Evolutionary conservation across 2,797 vertebrate genomes (phyloP).

Genomic region (Neoniphon sammara): DNA sequence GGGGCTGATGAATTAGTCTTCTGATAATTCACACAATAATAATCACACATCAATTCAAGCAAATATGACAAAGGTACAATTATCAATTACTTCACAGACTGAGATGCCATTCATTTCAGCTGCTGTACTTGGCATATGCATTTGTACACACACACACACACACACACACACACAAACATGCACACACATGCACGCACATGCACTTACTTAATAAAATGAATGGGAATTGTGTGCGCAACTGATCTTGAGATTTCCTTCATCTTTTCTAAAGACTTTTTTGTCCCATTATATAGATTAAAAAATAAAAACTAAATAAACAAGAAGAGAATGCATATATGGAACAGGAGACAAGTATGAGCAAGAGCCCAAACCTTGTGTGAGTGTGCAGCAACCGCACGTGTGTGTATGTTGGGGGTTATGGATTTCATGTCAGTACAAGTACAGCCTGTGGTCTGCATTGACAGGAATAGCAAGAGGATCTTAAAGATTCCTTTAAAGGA

Average conservation of each 20-base stretch:
- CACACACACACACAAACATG: not conserved
- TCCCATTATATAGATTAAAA: not conserved
- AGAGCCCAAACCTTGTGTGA: not conserved
- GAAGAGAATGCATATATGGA: no score
- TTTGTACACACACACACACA: not conserved
- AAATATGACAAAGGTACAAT: no score
- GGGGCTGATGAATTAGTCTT: not conserved
- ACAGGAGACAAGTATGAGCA: no score
- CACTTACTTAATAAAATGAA: no score
- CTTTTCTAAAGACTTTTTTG: not conserved
- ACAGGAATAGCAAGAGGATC: not conserved
- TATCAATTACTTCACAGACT: no score
- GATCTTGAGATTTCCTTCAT: not conserved
- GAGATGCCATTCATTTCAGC: no score
- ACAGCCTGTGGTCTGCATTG: not conserved
- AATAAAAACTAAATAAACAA: no score
- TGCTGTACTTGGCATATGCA: no score
- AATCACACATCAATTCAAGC: no score
- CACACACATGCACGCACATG: no score
- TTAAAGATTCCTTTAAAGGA: not conserved
- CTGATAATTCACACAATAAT: no score
- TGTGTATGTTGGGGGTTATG: not conserved
- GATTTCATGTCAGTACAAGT: not conserved
- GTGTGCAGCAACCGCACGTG: not conserved
- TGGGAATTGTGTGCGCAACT: not conserved